Evolutionary conservation across 2,888 invertebrate genomes (phyloP), one percentile per base, ranked within the genome.

Genomic region (Melanargia galathea): DNA sequence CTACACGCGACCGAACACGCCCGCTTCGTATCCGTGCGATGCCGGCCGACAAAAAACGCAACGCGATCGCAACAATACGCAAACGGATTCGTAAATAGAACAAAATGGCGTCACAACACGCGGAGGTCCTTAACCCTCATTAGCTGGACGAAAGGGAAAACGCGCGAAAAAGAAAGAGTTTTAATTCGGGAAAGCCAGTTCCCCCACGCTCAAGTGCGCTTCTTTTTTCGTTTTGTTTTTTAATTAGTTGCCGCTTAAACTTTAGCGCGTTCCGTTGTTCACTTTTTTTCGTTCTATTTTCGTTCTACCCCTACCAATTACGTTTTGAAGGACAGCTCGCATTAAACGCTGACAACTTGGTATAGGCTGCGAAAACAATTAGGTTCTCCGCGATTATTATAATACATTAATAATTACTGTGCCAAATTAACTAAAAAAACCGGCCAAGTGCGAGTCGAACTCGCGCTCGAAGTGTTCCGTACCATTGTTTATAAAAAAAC

Each of bases 211-310:
- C 75, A 80, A 82, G 82, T 75, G 79, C 73, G 75, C 75, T 72
- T 75, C 74, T 80, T 79, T n/a, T 78, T 77, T 75, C 79, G 83
- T 86, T 85, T 86, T 85, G 82, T 84, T 84, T 86, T 84, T 87
- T 84, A 87, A 87, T 88, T 87, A 87, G 83, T 86, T 84, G 81
- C 81, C 84, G 82, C 80, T 86, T 84, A 83, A 84, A 86, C 81
- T 84, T 86, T 80, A 79, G 78, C 81, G 78, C 80, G 74, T 82
- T 81, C 76, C 75, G 75, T 75, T 82, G 78, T 81, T 81, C 77
- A 74, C 71, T 77, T 80, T 79, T 48, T 30, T 82, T 74, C 72
- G 75, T 79, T 74, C 70, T 75, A 77, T 75, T 79, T 78, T 75
- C 72, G 70, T 73, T 72, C 71, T 71, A 71, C 74, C 71, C 72